Conservation (phyloP, 2,113 vertebrate species). For the Ptyas mucosa region DNA sequence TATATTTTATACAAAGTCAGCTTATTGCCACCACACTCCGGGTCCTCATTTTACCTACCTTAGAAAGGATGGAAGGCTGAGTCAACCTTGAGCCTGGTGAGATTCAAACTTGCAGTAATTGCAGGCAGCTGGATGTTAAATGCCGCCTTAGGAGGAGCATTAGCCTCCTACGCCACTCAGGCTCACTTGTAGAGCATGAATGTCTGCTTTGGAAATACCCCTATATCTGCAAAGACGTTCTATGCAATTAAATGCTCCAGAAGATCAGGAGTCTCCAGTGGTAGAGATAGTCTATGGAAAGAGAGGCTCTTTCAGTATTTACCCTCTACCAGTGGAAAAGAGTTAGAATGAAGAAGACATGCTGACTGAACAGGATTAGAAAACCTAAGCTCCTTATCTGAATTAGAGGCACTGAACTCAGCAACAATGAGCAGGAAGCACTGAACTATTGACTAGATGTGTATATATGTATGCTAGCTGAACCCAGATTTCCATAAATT, state of each 20-base stretch:
- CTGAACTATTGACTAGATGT: not conserved
- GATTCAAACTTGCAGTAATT: too few relatives aligned
- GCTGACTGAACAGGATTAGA: not conserved
- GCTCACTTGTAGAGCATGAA: not conserved
- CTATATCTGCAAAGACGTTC: not conserved
- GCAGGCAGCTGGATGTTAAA: too few relatives aligned
- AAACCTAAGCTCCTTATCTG: not conserved
- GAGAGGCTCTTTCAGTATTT: not conserved
- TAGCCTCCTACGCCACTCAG: too few relatives aligned
- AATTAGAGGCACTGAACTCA: not conserved
- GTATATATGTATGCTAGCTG: not conserved
- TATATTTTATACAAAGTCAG: too few relatives aligned
- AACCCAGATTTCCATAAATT: not conserved
- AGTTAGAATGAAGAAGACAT: not conserved
- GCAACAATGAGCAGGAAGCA: not conserved
- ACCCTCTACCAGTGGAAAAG: not conserved
- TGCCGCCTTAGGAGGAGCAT: too few relatives aligned
- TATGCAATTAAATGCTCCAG: not conserved
- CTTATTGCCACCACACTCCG: too few relatives aligned
- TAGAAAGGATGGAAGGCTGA: too few relatives aligned
- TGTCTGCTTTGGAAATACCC: not conserved
- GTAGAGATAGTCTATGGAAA: not conserved
- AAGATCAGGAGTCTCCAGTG: not conserved
- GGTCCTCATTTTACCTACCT: too few relatives aligned
- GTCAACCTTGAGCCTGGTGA: too few relatives aligned